Evolutionary conservation across 1,140 invertebrate genomes (phyloP).

Genomic region (Aplysia californica): DNA sequence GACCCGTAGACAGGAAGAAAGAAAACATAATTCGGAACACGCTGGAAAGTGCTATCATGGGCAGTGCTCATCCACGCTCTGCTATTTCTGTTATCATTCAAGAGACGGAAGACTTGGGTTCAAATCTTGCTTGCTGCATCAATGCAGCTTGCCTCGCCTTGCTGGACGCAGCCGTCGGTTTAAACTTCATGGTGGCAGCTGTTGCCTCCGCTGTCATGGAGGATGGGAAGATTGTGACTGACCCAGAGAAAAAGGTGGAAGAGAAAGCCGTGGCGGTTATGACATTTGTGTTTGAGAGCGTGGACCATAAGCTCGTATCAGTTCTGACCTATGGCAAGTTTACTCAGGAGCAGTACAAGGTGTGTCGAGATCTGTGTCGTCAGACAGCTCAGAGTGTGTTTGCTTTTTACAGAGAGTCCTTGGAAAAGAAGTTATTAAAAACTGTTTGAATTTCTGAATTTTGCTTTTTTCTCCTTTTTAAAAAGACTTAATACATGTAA

Average conservation of each 20-base stretch:
- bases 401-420: conserved; percentile 54
- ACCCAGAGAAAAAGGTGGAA: conserved; percentile 69
- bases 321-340: conserved; percentile 49
- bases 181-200: conserved; percentile 85
- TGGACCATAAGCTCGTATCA: conserved; percentile 46
- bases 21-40: conserved; percentile 82
- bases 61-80: conserved; percentile 80
- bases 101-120: conserved; percentile 87
- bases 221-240: conserved; percentile 75
- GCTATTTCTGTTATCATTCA: conserved; percentile 83
- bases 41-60: conserved; percentile 79
- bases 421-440: conserved; percentile 56
- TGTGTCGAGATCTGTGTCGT: conserved; percentile 41
- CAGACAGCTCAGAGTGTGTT: conserved; percentile 52
- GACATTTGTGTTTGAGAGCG: conserved; percentile 63
- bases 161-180: conserved; percentile 81
- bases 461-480: neutral
- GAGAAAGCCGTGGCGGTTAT: conserved; percentile 32
- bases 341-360: conserved; percentile 53
- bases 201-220: conserved; percentile 76
- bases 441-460: neutral
- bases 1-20: conserved; percentile 78
- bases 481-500: neutral
- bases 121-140: conserved; percentile 83
- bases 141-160: conserved; percentile 85